Conservation (phyloP, 1,140 invertebrate genomes). For the Aphidius ervi region DNA sequence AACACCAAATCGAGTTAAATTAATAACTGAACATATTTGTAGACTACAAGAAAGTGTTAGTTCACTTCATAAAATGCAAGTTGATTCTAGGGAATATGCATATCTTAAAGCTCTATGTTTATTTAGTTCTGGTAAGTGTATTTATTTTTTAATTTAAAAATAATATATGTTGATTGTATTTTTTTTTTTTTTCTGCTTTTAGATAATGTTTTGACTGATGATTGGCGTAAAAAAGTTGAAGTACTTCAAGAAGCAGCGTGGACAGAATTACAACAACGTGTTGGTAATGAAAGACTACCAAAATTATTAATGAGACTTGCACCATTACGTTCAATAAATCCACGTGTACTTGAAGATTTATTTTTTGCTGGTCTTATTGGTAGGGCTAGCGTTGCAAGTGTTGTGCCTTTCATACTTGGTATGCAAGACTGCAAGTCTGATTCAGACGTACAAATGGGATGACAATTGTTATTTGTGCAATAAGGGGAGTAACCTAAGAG, state of each 20-base stretch:
- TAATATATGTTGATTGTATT: background rate
- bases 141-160: slow-evolving; percentile 2
- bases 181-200: slow-evolving; percentile 2
- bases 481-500: slow-evolving; percentile 25
- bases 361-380: slow-evolving; percentile 90
- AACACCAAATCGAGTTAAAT: slow-evolving; percentile 67
- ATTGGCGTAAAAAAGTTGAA: slow-evolving; percentile 56
- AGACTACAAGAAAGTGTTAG: slow-evolving; percentile 80
- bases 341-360: slow-evolving; percentile 81
- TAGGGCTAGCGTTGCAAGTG: slow-evolving; percentile 87
- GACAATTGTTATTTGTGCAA: slow-evolving; percentile 38
- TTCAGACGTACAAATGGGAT: slow-evolving; percentile 48
- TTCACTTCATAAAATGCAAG: slow-evolving; percentile 68
- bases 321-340: slow-evolving; percentile 71
- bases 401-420: slow-evolving; percentile 86
- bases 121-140: slow-evolving; percentile 62
- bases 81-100: slow-evolving; percentile 82
- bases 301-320: slow-evolving; percentile 72
- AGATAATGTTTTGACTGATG: slow-evolving; percentile 48
- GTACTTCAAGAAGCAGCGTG: slow-evolving; percentile 71
- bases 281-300: slow-evolving; percentile 61
- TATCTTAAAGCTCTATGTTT: slow-evolving; percentile 85
- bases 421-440: slow-evolving; percentile 60
- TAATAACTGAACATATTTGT: slow-evolving; percentile 77
- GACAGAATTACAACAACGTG: slow-evolving; percentile 63